Base-by-base conservation (phyloP, 2,113 vertebrate species). In the Malurus alboscapulatus region DNA sequence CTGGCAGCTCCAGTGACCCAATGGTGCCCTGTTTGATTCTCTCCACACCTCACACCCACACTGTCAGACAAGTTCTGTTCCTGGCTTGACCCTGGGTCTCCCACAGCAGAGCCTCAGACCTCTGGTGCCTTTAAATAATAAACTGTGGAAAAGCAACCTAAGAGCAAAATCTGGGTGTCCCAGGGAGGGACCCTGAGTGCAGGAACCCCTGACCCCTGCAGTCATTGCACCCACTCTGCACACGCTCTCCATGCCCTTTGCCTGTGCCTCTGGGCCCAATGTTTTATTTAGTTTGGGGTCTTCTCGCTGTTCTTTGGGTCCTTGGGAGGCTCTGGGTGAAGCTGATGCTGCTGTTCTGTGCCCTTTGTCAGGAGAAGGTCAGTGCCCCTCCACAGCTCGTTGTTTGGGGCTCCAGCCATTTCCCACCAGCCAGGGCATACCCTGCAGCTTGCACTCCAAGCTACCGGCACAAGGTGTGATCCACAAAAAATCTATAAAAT, bases 1-100 rank as follows among this genome's bases (percentile, higher is more conserved):
- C 0, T 0, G 20, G 17, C 27, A 24, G 40, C 42, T 65, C 50
- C 34, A 65, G 29, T n/a, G 69, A 48, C 15, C 18, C 0, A 0
- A 4, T 8, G 29, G 19, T 19, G 34, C 24, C 40, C 68, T 24
- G 15, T 48, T 20, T 27, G 42, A 20, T 34, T 48, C 24, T n/a
- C 18, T 55, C 34, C 42, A 48, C 12, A 57, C 6, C n/a, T 57
- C 82, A 48, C 24, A 57, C 25, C 27, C 50, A 24, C 34, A 20
- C 12, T 25, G 19, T 19, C 61, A 30, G 34, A 30, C 10, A 30
- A 42, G 14, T 30, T 51, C 44, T 58, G 36, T 58, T 75, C 44
- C 34, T 1, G 0, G 44, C 36, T 75, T 4, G 0, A 34, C 51
- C 10, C 51, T 50, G 34, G 24, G 13, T 14, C 34, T 84, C 16